Base-by-base conservation (phyloP, 2,797 vertebrate species). In the Chrosomus eos region DNA sequence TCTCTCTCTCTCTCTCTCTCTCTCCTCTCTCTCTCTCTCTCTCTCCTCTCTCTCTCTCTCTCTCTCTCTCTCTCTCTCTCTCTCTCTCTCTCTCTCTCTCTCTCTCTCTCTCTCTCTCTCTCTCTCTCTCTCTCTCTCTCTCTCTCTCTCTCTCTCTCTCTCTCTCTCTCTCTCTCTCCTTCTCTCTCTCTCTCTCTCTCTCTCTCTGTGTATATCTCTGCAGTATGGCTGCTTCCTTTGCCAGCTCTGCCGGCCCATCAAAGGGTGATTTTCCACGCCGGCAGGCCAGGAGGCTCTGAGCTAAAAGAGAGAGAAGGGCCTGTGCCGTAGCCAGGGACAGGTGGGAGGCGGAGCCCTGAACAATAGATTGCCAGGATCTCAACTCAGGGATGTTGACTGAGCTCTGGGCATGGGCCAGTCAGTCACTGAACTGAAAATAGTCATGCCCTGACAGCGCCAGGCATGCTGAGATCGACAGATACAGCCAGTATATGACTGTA, bases 241-340 rank as follows among this genome's bases (percentile, higher is more conserved):
- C 88, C 87, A 87, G 5, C 85, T 86, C 88, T 92, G 90, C 83
- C 91, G 92, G 92, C 94, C 93, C 94, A 96, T 96, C 96, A 92
- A 96, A 95, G 94, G 93, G 90, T 90, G 90, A 94, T 95, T 95
- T 93, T 94, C 94, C 93, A 85, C 88, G 93, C 95, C 88, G 92
- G 92, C 92, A 87, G 93, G 93, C 93, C 91, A 85, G 88, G 92
- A 90, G 92, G 91, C 92, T 88, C 48, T 33, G 89, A 92, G 89
- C 90, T 94, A 93, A 91, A 91, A 92, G 92, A 93, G 92, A 93
- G 93, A 90, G 77, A 83, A 60, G 55, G 73, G 81, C 62, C 78
- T 79, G 78, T 87, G 79, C 79, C 58, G 16, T 73, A 78, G 87
- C 92, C 75, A 88, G 86, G 80, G 88, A 88, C 89, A 90, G 88